phyloP scores from a whole-genome alignment of 2,888 invertebrate genomes.

The Dilophus febrilis region DNA sequence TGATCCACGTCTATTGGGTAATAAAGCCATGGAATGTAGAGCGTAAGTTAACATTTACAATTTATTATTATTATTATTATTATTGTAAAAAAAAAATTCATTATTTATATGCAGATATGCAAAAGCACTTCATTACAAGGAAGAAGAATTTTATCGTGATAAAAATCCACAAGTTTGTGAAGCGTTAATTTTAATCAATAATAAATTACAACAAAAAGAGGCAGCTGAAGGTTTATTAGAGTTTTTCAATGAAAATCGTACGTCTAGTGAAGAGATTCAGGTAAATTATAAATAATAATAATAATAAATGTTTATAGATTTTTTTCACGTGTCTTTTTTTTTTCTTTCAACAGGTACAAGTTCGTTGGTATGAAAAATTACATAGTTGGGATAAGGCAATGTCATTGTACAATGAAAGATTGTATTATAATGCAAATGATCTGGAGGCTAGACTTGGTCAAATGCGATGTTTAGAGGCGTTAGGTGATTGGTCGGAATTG shows the following conservation, averaged over 20 bases:
- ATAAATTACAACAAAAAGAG: constrained; percentile 95
- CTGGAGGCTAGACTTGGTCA: constrained; percentile 75
- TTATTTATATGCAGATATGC: constrained; percentile 24
- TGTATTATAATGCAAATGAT: constrained; percentile 45
- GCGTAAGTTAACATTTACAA: constrained; percentile 32
- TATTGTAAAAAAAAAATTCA: neutral
- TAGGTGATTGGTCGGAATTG: constrained; percentile 89
- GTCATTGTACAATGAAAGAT: constrained; percentile 63
- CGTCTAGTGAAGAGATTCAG: constrained; percentile 34
- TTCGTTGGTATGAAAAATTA: constrained; percentile 96
- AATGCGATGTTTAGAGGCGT: constrained; percentile 87
- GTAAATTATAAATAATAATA: too few species aligned
- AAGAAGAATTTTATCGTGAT: constrained; percentile 80
- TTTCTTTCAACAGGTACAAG: constrained; percentile 59
- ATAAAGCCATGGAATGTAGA: constrained; percentile 87
- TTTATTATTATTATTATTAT: neutral
- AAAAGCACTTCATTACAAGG: constrained; percentile 49
- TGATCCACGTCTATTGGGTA: constrained; percentile 71
- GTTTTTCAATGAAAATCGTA: constrained; percentile 69
- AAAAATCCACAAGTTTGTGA: constrained; percentile 71
- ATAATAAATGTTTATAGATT: too few species aligned
- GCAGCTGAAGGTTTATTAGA: constrained; percentile 88
- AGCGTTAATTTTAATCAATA: constrained; percentile 88
- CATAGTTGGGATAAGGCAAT: constrained; percentile 98
- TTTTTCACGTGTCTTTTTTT: too few species aligned